Percentiles rank a stretch among this genome's conserved stretches.
Conservation (phyloP, 2,888 invertebrate genomes). For the Rhimphoctona megacephalus region DNA sequence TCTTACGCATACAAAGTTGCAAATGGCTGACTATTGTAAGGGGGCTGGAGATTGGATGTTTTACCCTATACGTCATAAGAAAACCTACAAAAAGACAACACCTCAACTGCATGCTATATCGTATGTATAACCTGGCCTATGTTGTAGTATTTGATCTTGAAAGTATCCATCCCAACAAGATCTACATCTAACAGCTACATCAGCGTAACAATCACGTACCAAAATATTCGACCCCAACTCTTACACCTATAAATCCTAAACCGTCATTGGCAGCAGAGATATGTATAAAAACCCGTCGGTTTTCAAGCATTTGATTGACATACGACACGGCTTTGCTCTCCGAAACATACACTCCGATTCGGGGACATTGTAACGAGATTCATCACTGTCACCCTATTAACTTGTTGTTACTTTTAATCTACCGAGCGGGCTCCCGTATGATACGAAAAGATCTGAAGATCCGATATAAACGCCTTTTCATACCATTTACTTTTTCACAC, state of each 20-base stretch:
- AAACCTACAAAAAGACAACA: no score
- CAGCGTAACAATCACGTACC: constrained; percentile 30
- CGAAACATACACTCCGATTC: background rate
- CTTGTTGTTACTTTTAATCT: background rate
- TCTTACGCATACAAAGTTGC: no score
- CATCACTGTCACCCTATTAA: background rate
- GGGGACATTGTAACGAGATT: background rate
- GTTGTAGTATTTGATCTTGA: background rate
- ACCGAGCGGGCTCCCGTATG: constrained; percentile 1
- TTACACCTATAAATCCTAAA: background rate
- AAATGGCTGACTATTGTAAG: no score
- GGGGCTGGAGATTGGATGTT: no score
- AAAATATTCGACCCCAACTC: constrained; percentile 54
- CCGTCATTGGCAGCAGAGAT: background rate
- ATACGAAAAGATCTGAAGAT: background rate
- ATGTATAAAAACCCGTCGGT: background rate
- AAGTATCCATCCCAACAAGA: constrained; percentile 44
- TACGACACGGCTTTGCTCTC: background rate
- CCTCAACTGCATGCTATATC: no score
- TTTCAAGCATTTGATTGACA: background rate
- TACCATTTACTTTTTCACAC: background rate
- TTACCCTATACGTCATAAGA: no score
- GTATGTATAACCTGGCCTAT: no score
- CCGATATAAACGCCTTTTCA: background rate
- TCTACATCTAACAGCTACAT: constrained; percentile 43